Evolutionary conservation across 2,113 vertebrate genomes (phyloP).

Genomic region (Trematomus loennbergii): DNA sequence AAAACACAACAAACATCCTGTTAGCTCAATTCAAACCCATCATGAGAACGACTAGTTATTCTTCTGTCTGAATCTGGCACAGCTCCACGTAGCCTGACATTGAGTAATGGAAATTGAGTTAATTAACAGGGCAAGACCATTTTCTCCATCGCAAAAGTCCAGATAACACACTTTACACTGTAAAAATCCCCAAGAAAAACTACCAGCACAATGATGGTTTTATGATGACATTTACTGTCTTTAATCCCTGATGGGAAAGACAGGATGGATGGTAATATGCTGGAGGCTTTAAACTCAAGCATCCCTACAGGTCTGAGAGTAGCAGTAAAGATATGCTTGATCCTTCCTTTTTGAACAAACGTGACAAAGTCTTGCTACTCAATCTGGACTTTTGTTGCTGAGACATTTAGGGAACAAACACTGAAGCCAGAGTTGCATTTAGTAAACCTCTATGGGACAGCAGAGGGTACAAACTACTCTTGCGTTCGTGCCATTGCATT

Average conservation of each 20-base stretch:
- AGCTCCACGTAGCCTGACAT: not conserved
- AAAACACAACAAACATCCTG: conserved; percentile 4
- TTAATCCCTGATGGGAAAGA: not conserved
- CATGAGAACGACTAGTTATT: conserved; percentile 30
- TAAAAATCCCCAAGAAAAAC: not conserved
- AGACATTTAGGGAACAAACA: conserved; percentile 8
- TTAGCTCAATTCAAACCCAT: conserved; percentile 28
- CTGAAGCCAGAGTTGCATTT: conserved; percentile 6
- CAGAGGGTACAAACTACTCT: conserved; percentile 10
- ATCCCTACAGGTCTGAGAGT: not conserved
- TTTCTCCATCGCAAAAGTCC: not conserved
- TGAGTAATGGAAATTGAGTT: conserved; percentile 21
- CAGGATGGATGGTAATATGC: not conserved
- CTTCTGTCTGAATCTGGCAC: conserved; percentile 2
- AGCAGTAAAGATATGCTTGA: not conserved
- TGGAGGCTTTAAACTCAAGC: not conserved
- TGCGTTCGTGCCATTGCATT: conserved; percentile 7
- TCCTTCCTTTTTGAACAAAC: not conserved
- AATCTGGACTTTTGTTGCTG: not conserved
- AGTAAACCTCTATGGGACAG: not conserved
- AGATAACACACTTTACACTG: conserved; percentile 5
- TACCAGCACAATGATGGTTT: not conserved
- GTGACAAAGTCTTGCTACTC: not conserved
- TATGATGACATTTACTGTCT: no score
- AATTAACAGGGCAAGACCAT: conserved; percentile 21